Conservation (phyloP, 2,888 invertebrate species). For the Cheilosia scutellata region DNA sequence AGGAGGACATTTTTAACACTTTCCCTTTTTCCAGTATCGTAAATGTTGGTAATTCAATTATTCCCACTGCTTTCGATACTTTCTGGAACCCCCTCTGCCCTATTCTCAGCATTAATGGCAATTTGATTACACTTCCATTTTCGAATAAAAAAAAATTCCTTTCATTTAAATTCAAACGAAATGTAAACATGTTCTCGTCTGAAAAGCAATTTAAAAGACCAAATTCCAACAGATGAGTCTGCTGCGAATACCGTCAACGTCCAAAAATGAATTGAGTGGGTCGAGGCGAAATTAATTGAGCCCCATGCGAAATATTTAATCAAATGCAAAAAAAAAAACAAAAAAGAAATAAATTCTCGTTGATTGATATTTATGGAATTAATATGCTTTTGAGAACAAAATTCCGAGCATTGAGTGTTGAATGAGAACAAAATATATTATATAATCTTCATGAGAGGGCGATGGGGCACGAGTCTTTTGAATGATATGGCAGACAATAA, state of each 20-base stretch:
- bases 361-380: constrained; percentile 42
- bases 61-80: no score
- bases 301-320: constrained; percentile 38
- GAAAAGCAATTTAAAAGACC: constrained; percentile 10
- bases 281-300: constrained; percentile 44
- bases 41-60: no score
- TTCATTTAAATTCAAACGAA: no score
- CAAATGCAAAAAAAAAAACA: neutral
- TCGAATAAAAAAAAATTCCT: no score
- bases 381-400: constrained; percentile 11
- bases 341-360: constrained; percentile 8
- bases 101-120: no score
- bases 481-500: no score
- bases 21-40: no score
- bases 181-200: no score
- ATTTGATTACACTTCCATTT: no score
- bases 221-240: neutral
- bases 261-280: constrained; percentile 27
- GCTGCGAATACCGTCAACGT: neutral
- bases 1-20: no score
- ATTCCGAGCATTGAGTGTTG: neutral
- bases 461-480: no score
- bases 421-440: neutral
- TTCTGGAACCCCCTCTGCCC: no score
- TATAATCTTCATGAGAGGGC: constrained; percentile 2